Base-by-base conservation (phyloP, 35 echinoderm and acorn worm genomes). In the Diadema setosum region DNA sequence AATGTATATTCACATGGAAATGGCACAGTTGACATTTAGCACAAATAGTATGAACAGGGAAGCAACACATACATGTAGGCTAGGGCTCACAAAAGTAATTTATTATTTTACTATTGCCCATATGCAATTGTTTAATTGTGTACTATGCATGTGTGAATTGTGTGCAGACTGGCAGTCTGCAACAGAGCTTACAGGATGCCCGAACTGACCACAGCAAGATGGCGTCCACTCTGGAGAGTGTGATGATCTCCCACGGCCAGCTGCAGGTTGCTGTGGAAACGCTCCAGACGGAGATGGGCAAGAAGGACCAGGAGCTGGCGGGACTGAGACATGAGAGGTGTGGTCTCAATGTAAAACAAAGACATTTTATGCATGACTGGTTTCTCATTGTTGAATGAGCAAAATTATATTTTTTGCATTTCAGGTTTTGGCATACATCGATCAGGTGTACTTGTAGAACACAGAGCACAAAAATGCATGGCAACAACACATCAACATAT, bases 231-330 rank as follows among this genome's bases (percentile, higher is more conserved):
- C 58, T 97, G 35, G 87, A 93, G 20, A 91, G 91, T 37, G 87
- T 97, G 48, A 93, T 97, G 95, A 60, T 35, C 15, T 97, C 95
- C 7, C 95, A 97, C 23, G 73, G 83, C 24, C 83, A 93, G 76
- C 82, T 97, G 20, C 95, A 97, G 81, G 80, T 49, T 2, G 87
- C 83, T 24, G 91, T 87, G 58, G 91, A 97, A 65, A 86, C 39
- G 9, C 63, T 97, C 18, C 95, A 93, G 44, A 93, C 87, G 6
- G 95, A 97, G 55, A 58, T 97, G 34, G 95, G 95, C 4, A 65
- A 91, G 27, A 97, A 93, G 46, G 95, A 97, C 76, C 81, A 91
- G 23, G 91, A 97, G 76, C 52, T 97, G 14, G 36, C 58, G 17
- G 65, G 78, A 4, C 65, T 93, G 27, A 90, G 74, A 64, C 87